Evolutionary conservation across 2,888 invertebrate species (phyloP).

Genomic region (Copidosoma aretas): DNA sequence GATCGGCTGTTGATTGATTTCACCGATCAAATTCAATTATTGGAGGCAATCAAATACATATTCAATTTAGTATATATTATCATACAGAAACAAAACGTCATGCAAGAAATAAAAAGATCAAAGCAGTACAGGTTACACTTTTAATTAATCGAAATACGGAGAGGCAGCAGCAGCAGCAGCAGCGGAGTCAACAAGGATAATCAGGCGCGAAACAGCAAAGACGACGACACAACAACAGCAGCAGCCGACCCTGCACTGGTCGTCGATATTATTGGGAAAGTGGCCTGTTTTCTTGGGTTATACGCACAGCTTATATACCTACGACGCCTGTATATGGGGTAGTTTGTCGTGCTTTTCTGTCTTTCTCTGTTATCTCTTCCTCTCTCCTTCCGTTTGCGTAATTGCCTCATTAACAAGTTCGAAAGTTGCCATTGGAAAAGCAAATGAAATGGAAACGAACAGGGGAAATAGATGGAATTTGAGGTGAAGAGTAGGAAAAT

Average conservation of each 20-base stretch:
- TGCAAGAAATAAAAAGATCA: too few relatives aligned
- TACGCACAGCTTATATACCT: neutral
- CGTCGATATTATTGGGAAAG: conserved; percentile 33
- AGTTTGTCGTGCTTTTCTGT: neutral
- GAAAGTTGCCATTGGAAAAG: conserved; percentile 21
- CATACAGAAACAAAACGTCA: too few relatives aligned
- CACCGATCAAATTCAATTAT: too few relatives aligned
- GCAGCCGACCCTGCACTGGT: neutral
- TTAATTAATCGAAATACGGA: too few relatives aligned
- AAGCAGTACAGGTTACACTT: too few relatives aligned
- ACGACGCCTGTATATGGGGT: too few relatives aligned
- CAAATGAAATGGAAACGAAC: neutral
- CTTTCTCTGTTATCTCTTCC: conserved; percentile 2
- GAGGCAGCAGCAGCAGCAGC: too few relatives aligned
- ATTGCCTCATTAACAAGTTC: conserved; percentile 33
- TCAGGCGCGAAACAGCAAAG: neutral
- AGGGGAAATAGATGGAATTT: neutral
- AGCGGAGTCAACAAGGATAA: neutral
- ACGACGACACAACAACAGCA: neutral
- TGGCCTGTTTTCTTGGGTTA: neutral
- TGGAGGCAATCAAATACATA: too few relatives aligned
- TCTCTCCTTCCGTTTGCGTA: neutral
- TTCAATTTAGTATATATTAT: too few relatives aligned
- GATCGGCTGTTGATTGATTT: too few relatives aligned
- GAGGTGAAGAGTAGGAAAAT: neutral